Conservation (phyloP, 2,113 vertebrate species). For the Tyto alba region DNA sequence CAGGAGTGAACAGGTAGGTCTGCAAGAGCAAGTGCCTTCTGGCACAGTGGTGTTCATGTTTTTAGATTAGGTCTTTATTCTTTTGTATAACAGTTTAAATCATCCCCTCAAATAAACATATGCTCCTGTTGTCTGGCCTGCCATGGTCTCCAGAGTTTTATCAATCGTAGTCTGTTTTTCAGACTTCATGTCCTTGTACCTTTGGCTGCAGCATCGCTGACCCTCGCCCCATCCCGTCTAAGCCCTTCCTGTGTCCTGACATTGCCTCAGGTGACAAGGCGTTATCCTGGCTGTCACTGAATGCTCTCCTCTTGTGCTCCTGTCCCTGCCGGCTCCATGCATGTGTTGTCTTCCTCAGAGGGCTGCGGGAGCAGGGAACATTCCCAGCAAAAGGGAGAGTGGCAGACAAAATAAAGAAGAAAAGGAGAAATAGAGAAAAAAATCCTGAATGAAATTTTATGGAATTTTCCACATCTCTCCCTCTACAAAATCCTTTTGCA, state of each 20-base stretch:
- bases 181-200: neutral
- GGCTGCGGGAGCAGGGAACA: neutral
- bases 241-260: accelerated
- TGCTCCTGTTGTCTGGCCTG: neutral
- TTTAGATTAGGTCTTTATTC: neutral
- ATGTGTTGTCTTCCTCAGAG: neutral
- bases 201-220: neutral
- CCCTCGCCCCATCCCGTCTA: neutral
- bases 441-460: neutral
- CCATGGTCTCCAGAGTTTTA: neutral
- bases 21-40: neutral
- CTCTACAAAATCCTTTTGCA: neutral
- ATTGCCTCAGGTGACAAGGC: constrained; percentile 17
- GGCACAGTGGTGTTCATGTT: neutral
- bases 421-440: neutral
- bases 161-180: neutral
- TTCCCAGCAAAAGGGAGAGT: neutral
- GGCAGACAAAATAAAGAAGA: neutral
- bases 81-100: neutral
- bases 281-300: neutral
- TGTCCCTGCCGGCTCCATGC: neutral
- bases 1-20: neutral
- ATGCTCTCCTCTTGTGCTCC: neutral
- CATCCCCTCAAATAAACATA: neutral
- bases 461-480: neutral